Base-by-base conservation (phyloP, 1,140 invertebrate genomes). In the Pseudobourletiella spinata region DNA sequence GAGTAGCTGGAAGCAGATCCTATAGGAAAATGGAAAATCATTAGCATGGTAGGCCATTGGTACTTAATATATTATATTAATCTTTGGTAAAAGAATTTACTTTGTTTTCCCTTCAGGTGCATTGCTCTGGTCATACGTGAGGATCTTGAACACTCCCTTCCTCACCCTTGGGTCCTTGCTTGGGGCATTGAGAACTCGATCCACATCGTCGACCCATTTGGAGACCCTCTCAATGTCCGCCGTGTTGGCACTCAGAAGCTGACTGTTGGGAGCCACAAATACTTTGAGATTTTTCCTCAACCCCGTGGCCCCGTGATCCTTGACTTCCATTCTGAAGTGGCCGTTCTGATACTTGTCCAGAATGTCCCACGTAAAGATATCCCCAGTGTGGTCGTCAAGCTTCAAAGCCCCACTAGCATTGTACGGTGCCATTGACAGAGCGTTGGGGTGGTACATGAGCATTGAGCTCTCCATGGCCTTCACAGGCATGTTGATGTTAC, bases 41-140 rank as follows among this genome's bases (percentile, higher is more conserved):
- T 16, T 46, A 59, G 26, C 20, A n/a, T n/a, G n/a, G n/a, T n/a
- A n/a, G n/a, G n/a, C n/a, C n/a, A n/a, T n/a, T n/a, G n/a, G n/a
- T n/a, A n/a, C n/a, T n/a, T n/a, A n/a, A n/a, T n/a, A n/a, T n/a
- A n/a, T n/a, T n/a, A n/a, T n/a, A n/a, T n/a, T n/a, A n/a, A n/a
- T n/a, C n/a, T n/a, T n/a, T n/a, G n/a, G n/a, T n/a, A 42, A 54
- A 61, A 59, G 24, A 15, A 6, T 24, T 65, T 65, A 70, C 68
- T 63, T 70, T 25, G 68, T 70, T 57, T 64, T 64, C 26, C 68
- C 68, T n/a, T 70, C 68, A n/a, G 39, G 43, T n/a, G 68, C 55
- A 51, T 70, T 70, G 43, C 56, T 67, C 39, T 66, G 62, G 30
- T 70, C 68, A 62, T 66, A 70, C 11, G 62, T 65, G 1, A 70